Evolutionary conservation across 2,113 vertebrate genomes (phyloP).

Genomic region (Chlorodrepanis virens): DNA sequence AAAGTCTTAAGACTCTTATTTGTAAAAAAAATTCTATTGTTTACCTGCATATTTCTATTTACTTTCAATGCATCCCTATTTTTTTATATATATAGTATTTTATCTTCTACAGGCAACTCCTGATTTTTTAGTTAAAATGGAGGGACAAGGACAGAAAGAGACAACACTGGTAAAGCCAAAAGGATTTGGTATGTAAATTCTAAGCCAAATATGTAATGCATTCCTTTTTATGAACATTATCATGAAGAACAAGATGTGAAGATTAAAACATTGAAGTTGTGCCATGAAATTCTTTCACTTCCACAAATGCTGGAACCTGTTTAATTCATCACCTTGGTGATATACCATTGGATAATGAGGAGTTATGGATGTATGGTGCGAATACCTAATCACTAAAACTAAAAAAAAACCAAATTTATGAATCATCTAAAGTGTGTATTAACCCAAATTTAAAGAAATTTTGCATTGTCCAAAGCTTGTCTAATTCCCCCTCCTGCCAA

Average conservation of each 20-base stretch:
- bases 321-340: neutral
- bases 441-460: neutral
- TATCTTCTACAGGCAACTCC: neutral
- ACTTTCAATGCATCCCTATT: neutral
- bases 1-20: neutral
- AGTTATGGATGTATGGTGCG: accelerated
- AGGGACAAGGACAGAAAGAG: neutral
- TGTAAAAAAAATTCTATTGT: neutral
- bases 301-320: neutral
- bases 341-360: accelerated
- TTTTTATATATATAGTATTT: neutral
- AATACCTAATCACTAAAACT: neutral
- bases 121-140: neutral
- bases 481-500: neutral
- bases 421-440: neutral
- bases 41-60: neutral
- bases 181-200: neutral
- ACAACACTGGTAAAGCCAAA: neutral
- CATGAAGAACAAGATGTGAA: neutral
- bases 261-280: neutral
- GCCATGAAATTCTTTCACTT: neutral
- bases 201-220: neutral
- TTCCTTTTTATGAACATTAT: neutral
- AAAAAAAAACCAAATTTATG: neutral
- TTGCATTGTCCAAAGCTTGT: neutral